phyloP scores from a whole-genome alignment of 2,797 vertebrate genomes.

The Sebastes vulpes region DNA sequence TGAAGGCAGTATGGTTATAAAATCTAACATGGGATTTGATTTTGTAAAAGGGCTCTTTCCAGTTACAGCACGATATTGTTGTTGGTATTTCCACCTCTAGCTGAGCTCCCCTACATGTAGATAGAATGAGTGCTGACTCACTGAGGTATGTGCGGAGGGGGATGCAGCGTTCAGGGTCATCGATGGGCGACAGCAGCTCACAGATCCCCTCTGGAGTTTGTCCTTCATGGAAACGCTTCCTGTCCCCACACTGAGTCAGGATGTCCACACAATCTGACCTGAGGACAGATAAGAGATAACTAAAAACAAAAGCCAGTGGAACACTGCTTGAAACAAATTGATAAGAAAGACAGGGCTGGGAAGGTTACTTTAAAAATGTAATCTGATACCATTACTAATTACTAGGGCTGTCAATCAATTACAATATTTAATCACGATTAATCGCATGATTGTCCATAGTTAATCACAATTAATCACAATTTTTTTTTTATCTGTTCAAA shows the following conservation, averaged over 20 bases:
- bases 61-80: background rate
- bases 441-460: too few relatives aligned
- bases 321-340: background rate
- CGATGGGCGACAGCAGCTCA: constrained; percentile 93
- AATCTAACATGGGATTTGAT: background rate
- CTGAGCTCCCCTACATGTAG: background rate
- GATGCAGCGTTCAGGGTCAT: constrained; percentile 94
- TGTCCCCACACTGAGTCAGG: constrained; percentile 96
- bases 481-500: too few relatives aligned
- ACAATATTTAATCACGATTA: too few relatives aligned
- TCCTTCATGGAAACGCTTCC: constrained; percentile 91
- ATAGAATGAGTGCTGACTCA: constrained; percentile 77
- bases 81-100: background rate
- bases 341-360: background rate
- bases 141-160: constrained; percentile 94
- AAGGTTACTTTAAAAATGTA: too few relatives aligned
- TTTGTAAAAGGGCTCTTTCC: background rate
- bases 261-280: constrained; percentile 99
- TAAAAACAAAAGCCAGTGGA: background rate
- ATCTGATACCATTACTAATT: too few relatives aligned
- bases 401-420: too few relatives aligned
- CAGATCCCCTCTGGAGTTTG: constrained; percentile 96
- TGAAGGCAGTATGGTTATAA: background rate
- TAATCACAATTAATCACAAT: too few relatives aligned
- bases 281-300: constrained; percentile 44